phyloP scores from a whole-genome alignment of 2,797 vertebrate genomes.

The Macropodus opercularis region DNA sequence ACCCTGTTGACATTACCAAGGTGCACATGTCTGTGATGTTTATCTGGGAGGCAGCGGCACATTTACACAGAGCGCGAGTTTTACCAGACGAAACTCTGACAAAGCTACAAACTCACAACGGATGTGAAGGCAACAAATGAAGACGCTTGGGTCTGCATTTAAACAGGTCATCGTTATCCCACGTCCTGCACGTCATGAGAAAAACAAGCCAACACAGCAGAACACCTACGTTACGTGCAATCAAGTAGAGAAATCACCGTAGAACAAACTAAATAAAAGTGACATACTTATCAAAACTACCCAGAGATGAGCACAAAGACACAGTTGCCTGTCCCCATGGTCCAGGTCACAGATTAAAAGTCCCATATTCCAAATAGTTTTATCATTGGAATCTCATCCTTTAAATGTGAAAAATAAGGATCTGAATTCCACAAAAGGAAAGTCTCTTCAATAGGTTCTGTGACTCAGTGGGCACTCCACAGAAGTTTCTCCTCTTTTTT shows the following conservation, averaged over 20 bases:
- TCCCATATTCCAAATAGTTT: constrained; percentile 83
- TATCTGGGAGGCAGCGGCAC: constrained; percentile 5
- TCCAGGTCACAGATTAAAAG: constrained; percentile 76
- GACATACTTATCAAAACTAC: constrained; percentile 83
- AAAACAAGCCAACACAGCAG: constrained; percentile 22
- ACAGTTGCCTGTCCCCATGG: constrained; percentile 68
- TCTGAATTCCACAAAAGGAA: constrained; percentile 31
- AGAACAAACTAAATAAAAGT: constrained; percentile 53
- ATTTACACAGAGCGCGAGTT: constrained; percentile 5
- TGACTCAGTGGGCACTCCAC: constrained; percentile 35
- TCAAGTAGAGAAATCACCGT: constrained; percentile 23
- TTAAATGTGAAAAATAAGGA: constrained; percentile 43
- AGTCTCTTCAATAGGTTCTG: constrained; percentile 29
- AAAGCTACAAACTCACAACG: constrained; percentile 3
- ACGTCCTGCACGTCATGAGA: constrained; percentile 22
- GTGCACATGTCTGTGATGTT: not conserved
- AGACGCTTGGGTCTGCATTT: not conserved
- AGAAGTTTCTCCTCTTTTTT: constrained; percentile 24
- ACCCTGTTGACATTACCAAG: constrained; percentile 29
- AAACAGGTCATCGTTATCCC: not conserved
- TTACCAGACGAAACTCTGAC: not conserved
- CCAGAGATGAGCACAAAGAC: constrained; percentile 69
- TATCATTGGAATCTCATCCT: constrained; percentile 73
- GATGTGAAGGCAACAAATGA: not conserved
- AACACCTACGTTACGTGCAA: constrained; percentile 11